Base-by-base conservation (phyloP, 2,797 vertebrate species). In the Centroberyx gerrardi region DNA sequence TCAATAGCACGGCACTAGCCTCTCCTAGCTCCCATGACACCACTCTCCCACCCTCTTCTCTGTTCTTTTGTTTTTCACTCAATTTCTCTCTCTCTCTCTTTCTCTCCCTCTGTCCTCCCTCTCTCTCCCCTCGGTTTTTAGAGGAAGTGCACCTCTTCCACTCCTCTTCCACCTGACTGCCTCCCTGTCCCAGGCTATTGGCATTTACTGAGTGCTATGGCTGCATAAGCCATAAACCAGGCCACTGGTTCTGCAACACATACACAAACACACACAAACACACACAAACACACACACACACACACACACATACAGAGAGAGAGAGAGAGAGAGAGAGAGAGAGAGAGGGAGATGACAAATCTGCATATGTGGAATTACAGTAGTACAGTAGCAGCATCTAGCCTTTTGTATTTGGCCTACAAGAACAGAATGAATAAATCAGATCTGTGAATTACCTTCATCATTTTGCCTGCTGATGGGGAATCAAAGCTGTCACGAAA, bases 1-100 rank as follows among this genome's bases (percentile, higher is more conserved):
- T 95, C 94, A 91, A 94, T 95, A 91, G 87, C 91, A 78, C 89
- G 92, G 94, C 95, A 94, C 93, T 82, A 86, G 81, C 82, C 79
- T 94, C 92, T 91, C 68, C 76, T 78, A 51, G 75, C 85, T 96
- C 95, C 94, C 91, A 87, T 83, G 94, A 89, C 93, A 95, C 93
- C 90, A 76, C 81, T 94, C 94, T 92, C 80, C 88, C 84, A 77
- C 90, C 93, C 83, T 93, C 83, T 79, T 76, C 90, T 89, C 80
- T 91, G 93, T 78, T 94, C 87, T 92, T 85, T 79, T 87, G 89
- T 94, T 90, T 89, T 87, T 95, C 89, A 85, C 82, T 82, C 84
- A 88, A 79, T 90, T 84, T 90, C 93, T 81, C 82, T 87, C 82
- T 82, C 82, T 76, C 59, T 85, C 90, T 91, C 85, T 46, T 66